Conservation (phyloP, 1,140 invertebrate species). For the Myzus persicae region DNA sequence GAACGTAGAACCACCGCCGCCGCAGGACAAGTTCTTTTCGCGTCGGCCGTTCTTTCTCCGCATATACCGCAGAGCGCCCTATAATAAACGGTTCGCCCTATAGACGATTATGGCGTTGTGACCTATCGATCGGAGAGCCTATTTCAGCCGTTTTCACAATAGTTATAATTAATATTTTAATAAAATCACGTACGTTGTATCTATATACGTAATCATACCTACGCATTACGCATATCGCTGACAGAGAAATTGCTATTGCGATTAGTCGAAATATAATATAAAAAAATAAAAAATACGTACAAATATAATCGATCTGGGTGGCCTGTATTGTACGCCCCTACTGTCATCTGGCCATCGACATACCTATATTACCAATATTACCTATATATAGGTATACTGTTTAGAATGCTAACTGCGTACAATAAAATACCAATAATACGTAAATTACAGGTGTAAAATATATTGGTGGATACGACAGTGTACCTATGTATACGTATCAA, state of each 20-base stretch:
- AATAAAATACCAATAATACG: background rate
- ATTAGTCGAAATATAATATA: too few species aligned
- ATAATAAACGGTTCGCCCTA: background rate
- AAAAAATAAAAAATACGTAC: too few species aligned
- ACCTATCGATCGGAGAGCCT: background rate
- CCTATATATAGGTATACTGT: background rate
- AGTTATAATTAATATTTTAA: background rate
- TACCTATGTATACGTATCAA: too few species aligned
- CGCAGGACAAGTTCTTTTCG: background rate
- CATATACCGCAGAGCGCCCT: background rate
- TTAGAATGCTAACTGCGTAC: background rate
- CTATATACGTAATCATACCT: background rate
- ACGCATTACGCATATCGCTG: too few species aligned
- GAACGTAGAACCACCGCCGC: background rate
- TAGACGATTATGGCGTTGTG: background rate
- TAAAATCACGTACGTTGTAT: background rate
- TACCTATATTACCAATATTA: background rate
- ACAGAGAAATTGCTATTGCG: background rate
- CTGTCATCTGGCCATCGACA: background rate
- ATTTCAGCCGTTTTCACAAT: background rate
- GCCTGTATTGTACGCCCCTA: background rate
- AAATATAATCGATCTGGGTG: background rate
- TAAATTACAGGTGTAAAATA: background rate
- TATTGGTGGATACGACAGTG: background rate
- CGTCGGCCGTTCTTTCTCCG: background rate